Conservation (phyloP, 2,888 invertebrate species). For the Stratiomys singularior region DNA sequence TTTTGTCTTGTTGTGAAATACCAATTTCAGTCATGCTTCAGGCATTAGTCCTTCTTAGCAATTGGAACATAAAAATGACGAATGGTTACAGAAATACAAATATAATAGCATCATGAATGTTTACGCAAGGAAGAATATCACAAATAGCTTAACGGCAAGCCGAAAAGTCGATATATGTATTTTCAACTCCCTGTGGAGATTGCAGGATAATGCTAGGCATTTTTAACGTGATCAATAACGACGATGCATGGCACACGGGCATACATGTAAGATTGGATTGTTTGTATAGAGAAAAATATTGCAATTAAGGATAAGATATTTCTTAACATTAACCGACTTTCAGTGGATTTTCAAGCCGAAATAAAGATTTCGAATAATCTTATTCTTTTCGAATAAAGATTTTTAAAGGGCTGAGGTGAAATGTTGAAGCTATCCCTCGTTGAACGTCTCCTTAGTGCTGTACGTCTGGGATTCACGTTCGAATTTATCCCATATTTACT, state of each 20-base stretch:
- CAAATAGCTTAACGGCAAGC: neutral
- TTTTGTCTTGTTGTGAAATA: constrained; percentile 14
- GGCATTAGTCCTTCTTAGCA: constrained; percentile 33
- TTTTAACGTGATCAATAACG: constrained; percentile 23
- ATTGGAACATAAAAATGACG: constrained; percentile 43
- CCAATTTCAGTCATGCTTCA: constrained; percentile 22
- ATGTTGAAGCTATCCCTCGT: too few relatives aligned
- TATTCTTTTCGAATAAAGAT: too few relatives aligned
- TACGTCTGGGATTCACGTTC: too few relatives aligned
- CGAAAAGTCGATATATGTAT: constrained; percentile 26
- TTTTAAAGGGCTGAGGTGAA: too few relatives aligned
- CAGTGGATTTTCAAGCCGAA: too few relatives aligned
- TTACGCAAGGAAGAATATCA: constrained; percentile 13
- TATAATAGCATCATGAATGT: constrained; percentile 34
- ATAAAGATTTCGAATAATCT: too few relatives aligned
- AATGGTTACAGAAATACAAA: constrained; percentile 27
- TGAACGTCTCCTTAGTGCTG: too few relatives aligned
- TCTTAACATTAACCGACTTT: too few relatives aligned
- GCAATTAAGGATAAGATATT: too few relatives aligned
- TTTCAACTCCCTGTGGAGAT: neutral
- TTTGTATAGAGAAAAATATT: too few relatives aligned
- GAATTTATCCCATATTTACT: neutral
- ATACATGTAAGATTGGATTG: neutral
- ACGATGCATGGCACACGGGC: neutral
- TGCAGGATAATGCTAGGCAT: constrained; percentile 16